Conservation (phyloP, 2,113 vertebrate genomes). For the Cheirogaleus medius region DNA sequence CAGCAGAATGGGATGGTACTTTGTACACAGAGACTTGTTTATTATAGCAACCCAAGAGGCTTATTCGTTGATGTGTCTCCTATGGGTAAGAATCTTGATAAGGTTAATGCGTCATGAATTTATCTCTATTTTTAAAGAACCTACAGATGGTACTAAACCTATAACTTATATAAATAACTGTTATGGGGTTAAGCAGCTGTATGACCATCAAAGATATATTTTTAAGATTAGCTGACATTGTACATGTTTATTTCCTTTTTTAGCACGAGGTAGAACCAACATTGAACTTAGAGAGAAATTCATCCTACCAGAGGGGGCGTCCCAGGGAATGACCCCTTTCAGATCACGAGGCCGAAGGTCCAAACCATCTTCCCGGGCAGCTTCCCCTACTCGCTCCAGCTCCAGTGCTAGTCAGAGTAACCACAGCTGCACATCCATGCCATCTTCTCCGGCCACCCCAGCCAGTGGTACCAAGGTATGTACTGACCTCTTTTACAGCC, state of each 20-base stretch:
- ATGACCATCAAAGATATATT: background rate
- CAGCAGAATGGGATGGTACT: background rate
- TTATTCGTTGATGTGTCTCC: background rate
- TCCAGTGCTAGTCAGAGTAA: conserved; percentile 98
- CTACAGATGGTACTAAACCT: background rate
- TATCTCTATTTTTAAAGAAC: background rate
- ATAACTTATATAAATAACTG: background rate
- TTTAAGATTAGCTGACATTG: background rate
- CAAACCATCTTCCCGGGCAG: conserved; percentile 95
- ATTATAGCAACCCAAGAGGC: background rate
- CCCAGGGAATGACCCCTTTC: conserved; percentile 96
- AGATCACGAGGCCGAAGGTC: conserved; percentile 95
- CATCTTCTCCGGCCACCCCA: conserved; percentile 94
- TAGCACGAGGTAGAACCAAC: conserved; percentile 98
- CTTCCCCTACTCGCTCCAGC: conserved; percentile 96
- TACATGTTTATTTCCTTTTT: background rate
- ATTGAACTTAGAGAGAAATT: conserved; percentile 98
- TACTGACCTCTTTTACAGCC: background rate
- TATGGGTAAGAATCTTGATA: background rate
- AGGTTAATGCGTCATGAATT: background rate
- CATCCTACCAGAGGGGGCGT: conserved; percentile 95
- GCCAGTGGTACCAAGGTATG: conserved; percentile 94
- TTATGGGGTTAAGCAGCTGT: conserved; percentile 49
- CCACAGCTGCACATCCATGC: conserved; percentile 94
- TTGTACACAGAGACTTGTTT: background rate